These are phyloP conservation scores for Macrosteles quadrilineatus DNA, from an alignment of 1,140 invertebrate genomes.

Conservation along the genomic window DNA sequence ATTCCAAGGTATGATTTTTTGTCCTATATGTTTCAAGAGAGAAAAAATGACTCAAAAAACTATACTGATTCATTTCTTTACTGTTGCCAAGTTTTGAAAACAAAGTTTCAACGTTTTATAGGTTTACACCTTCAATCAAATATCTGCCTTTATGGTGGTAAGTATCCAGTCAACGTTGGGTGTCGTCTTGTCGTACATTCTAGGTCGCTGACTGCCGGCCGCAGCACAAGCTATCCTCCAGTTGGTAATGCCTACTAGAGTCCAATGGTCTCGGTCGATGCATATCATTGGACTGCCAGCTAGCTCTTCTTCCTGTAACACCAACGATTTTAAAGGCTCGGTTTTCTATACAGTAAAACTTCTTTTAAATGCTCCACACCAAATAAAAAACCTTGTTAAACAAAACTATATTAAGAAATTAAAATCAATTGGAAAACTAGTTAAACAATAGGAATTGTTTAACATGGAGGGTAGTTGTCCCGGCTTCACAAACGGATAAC, in stretches of 20 bases:
- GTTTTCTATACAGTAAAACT: not conserved
- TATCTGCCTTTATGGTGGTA: constrained; percentile 34
- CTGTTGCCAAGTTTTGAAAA: no score
- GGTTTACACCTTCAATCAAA: no score
- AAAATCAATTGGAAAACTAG: no score
- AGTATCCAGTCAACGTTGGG: constrained; percentile 81
- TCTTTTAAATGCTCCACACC: not conserved
- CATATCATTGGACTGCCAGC: constrained; percentile 84
- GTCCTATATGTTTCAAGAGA: no score
- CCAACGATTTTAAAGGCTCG: constrained; percentile 23
- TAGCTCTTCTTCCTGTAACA: constrained; percentile 75
- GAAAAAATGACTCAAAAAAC: no score
- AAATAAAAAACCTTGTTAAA: not conserved
- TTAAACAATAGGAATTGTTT: no score
- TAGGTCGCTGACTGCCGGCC: constrained; percentile 69
- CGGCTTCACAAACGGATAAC: no score
- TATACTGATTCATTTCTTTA: no score
- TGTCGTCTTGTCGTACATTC: constrained; percentile 77
- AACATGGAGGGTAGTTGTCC: no score
- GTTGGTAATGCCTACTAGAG: constrained; percentile 70
- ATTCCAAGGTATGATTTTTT: no score
- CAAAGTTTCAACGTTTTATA: no score
- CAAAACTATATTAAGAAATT: no score
- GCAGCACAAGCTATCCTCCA: constrained; percentile 79
- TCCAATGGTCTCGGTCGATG: constrained; percentile 66